A percentile compares a stretch with the other conserved stretches of the same genome.
These are phyloP conservation scores for Zaprionus kolodkinae DNA, from an alignment of 1,140 invertebrate genomes.

Conservation along the genomic window DNA sequence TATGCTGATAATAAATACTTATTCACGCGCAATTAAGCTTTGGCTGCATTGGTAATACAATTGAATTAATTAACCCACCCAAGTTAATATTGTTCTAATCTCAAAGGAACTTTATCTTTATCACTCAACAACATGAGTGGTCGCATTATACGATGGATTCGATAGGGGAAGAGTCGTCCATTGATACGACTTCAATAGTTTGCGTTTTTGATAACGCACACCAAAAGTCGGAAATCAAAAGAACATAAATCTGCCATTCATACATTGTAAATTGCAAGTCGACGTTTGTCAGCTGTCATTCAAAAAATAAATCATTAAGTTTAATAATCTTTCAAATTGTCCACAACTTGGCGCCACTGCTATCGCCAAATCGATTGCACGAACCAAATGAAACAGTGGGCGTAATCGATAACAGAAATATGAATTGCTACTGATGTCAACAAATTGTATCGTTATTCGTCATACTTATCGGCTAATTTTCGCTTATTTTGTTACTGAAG, in stretches of 20 bases:
- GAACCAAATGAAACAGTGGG: constrained; percentile 19
- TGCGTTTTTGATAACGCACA: neutral
- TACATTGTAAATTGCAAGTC: neutral
- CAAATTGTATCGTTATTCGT: constrained; percentile 45
- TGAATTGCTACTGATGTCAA: constrained; percentile 14
- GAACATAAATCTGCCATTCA: neutral
- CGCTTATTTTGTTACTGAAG: constrained; percentile 8
- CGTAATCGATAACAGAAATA: constrained; percentile 24
- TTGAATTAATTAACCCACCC: constrained; percentile 27
- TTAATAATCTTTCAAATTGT: neutral
- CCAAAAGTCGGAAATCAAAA: neutral
- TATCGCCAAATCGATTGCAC: neutral
- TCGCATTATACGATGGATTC: neutral
- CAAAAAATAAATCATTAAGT: neutral
- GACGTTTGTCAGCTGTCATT: neutral
- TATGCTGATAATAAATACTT: constrained; percentile 39
- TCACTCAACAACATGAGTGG: constrained; percentile 9
- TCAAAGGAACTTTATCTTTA: constrained; percentile 26
- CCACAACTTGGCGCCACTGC: neutral
- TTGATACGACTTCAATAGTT: constrained; percentile 31
- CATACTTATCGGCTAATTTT: constrained; percentile 35
- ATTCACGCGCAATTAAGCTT: constrained; percentile 15
- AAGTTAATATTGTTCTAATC: constrained; percentile 31
- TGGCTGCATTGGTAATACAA: constrained; percentile 41
- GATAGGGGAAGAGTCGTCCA: constrained; percentile 9